Evolutionary conservation across 2,113 vertebrate species (phyloP), one percentile per base, ranked within the genome.

Genomic region (Sclerurus mexicanus): DNA sequence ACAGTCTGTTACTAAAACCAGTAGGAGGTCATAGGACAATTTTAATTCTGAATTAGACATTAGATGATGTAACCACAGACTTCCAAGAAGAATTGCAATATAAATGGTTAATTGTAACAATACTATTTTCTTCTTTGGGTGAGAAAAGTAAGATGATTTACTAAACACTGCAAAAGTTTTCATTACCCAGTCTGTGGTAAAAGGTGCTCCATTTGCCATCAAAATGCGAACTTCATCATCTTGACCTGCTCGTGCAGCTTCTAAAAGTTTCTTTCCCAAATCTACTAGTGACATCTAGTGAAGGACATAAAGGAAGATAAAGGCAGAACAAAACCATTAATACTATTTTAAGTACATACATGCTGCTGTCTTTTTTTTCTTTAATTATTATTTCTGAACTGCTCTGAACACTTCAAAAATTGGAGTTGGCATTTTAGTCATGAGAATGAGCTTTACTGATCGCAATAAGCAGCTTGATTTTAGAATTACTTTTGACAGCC

Each of bases 201-300:
- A 99, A 94, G 98, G 98, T 71, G 99, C 99, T 97, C 99, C 99
- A 97, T 99, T 99, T 94, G 99, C 98, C 99, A 99, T 99, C 96
- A 99, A 98, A 97, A 99, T 98, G 58, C 98, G 98, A 93, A 99
- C 99, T 97, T 99, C 99, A 4, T 99, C 99, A 96, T 99, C 99
- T 97, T 98, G 98, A 89, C 98, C 98, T 85, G 98, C 98, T 77
- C 98, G 98, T 64, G 98, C 98, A 66, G 99, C 99, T 97, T 99
- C 98, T 97, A 99, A 97, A 97, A 99, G 98, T 98, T 99, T 99
- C 98, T 99, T 99, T 93, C 98, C 98, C 98, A 98, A 98, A 96
- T 98, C 98, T 98, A 98, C 98, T 97, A 98, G 97, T 98, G 98
- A 98, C 98, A 98, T 98, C 98, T 98, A 97, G 93, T 93, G 60